phyloP scores from a whole-genome alignment of 2,113 vertebrate species.

The Ceuthmochares aereus region DNA sequence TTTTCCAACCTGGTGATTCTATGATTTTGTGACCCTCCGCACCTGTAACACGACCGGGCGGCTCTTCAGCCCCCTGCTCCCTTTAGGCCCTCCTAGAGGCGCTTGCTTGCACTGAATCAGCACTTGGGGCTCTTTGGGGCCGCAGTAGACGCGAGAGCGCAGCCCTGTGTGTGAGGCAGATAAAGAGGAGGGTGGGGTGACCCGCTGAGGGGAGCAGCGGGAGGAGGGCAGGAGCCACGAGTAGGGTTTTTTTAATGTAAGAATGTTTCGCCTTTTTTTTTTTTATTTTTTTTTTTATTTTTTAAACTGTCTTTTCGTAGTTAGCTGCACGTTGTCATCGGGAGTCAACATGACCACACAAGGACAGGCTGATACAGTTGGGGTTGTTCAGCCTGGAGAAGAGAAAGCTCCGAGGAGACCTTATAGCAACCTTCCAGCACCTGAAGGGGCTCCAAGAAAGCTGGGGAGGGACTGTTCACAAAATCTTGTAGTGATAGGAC shows the following conservation, averaged over 20 bases:
- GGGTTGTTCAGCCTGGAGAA: no score
- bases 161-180: background rate
- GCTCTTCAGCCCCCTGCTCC: background rate
- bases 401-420: no score
- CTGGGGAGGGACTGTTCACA: no score
- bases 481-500: no score
- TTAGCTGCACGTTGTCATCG: background rate
- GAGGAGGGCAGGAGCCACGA: accelerated
- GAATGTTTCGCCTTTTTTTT: background rate
- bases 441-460: no score
- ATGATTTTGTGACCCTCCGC: no score
- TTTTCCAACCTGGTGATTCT: no score
- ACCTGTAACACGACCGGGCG: no score
- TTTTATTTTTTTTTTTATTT: no score
- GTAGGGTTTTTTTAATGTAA: background rate
- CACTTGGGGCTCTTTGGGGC: accelerated
- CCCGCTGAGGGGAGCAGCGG: accelerated
- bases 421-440: no score
- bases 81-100: background rate
- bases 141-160: accelerated
- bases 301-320: no score
- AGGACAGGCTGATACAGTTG: no score
- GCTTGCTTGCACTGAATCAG: background rate
- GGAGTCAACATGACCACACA: background rate
- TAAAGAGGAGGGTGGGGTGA: background rate